These are phyloP conservation scores for Serilophus lunatus DNA, from an alignment of 2,113 vertebrate genomes.

Conservation along the genomic window DNA sequence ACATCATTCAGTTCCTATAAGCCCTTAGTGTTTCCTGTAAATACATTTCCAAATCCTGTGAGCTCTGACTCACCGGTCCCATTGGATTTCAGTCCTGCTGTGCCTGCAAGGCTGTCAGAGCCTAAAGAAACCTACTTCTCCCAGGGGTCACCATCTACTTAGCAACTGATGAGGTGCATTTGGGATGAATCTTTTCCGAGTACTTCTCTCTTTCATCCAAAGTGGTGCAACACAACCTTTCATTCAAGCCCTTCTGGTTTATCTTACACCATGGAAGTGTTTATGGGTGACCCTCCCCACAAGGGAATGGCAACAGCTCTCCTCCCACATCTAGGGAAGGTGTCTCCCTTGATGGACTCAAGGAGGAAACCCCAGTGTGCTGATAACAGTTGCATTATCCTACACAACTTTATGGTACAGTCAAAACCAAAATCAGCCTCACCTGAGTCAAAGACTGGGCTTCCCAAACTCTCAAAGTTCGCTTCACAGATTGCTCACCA, in stretches of 20 bases:
- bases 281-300: background rate
- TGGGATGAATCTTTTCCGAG: background rate
- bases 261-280: background rate
- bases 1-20: background rate
- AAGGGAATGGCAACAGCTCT: background rate
- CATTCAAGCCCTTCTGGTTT: background rate
- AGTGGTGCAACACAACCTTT: background rate
- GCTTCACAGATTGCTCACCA: background rate
- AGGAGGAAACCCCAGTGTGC: background rate
- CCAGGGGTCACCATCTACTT: background rate
- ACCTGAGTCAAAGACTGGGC: background rate
- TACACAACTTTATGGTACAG: background rate
- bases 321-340: background rate
- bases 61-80: background rate
- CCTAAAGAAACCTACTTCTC: background rate
- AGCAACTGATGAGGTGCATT: background rate
- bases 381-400: background rate
- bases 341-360: background rate
- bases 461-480: background rate
- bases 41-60: background rate
- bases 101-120: background rate
- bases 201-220: background rate
- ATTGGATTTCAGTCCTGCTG: background rate
- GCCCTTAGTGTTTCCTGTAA: background rate
- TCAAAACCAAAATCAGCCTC: background rate